Percentiles rank a stretch among this genome's conserved stretches.
Evolutionary conservation across 2,797 vertebrate genomes (phyloP).

Genomic region (Sebastes nivosus): DNA sequence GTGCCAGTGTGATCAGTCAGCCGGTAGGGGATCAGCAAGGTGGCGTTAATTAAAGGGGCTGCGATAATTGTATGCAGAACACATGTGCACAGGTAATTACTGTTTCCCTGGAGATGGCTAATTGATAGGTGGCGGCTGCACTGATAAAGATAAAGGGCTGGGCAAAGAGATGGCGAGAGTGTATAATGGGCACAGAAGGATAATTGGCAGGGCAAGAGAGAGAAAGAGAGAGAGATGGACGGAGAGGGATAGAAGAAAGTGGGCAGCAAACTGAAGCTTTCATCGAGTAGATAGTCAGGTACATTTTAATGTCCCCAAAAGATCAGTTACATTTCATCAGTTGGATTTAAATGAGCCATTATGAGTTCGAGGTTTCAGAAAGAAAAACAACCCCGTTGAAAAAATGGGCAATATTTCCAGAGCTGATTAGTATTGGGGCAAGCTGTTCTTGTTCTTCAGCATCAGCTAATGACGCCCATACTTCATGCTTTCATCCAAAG

Average conservation of each 20-base stretch:
- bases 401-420: slow-evolving; percentile 36
- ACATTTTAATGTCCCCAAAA: not conserved
- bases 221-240: slow-evolving; percentile 24
- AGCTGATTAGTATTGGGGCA: slow-evolving; percentile 42
- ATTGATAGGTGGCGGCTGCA: slow-evolving; percentile 76
- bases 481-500: slow-evolving; percentile 46
- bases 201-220: slow-evolving; percentile 56
- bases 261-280: slow-evolving; percentile 10
- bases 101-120: slow-evolving; percentile 76
- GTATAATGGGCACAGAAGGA: slow-evolving; percentile 56
- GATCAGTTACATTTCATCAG: slow-evolving; percentile 8
- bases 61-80: slow-evolving; percentile 79
- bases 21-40: slow-evolving; percentile 66
- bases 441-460: slow-evolving; percentile 53
- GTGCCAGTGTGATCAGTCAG: slow-evolving; percentile 70
- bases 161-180: slow-evolving; percentile 48
- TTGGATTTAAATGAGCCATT: slow-evolving; percentile 8
- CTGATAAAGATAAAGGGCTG: slow-evolving; percentile 73
- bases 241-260: not conserved
- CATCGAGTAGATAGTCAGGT: not conserved
- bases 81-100: slow-evolving; percentile 83
- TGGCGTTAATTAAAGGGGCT: slow-evolving; percentile 79
- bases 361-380: not conserved
- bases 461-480: slow-evolving; percentile 49
- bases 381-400: not conserved